A percentile compares a stretch with the other conserved stretches of the same genome.
phyloP scores from a whole-genome alignment of 2,797 vertebrate genomes.

The Acipenser oxyrinchus region DNA sequence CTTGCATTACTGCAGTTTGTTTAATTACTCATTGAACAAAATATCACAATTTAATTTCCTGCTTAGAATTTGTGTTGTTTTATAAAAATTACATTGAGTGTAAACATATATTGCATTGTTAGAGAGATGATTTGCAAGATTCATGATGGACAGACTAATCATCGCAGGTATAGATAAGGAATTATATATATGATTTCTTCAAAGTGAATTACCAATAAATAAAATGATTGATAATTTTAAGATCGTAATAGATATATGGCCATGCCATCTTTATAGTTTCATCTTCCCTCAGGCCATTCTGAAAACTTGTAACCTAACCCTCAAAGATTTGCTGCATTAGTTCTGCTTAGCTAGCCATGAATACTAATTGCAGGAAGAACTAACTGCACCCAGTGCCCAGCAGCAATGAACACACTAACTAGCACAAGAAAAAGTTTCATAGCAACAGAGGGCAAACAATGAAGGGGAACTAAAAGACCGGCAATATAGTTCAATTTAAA shows the following conservation, averaged over 20 bases:
- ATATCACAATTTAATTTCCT: too few species aligned
- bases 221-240: conserved; percentile 65
- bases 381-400: conserved; percentile 56
- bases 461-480: conserved; percentile 40
- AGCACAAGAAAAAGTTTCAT: conserved; percentile 30
- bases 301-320: conserved; percentile 79
- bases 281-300: conserved; percentile 61
- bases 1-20: too few species aligned
- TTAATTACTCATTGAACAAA: too few species aligned
- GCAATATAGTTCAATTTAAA: conserved; percentile 40
- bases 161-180: too few species aligned
- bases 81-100: too few species aligned
- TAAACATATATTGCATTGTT: too few species aligned
- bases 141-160: too few species aligned
- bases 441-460: conserved; percentile 39
- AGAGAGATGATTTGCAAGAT: too few species aligned
- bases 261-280: conserved; percentile 60
- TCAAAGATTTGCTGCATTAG: conserved; percentile 86
- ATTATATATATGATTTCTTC: conserved; percentile 23
- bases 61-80: too few species aligned
- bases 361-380: conserved; percentile 94
- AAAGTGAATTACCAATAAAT: conserved; percentile 56
- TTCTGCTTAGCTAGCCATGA: conserved; percentile 96
- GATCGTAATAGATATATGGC: conserved; percentile 61
- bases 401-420: conserved; percentile 44